phyloP scores from a whole-genome alignment of 2,888 invertebrate species.

The Caenorhabditis angaria region DNA sequence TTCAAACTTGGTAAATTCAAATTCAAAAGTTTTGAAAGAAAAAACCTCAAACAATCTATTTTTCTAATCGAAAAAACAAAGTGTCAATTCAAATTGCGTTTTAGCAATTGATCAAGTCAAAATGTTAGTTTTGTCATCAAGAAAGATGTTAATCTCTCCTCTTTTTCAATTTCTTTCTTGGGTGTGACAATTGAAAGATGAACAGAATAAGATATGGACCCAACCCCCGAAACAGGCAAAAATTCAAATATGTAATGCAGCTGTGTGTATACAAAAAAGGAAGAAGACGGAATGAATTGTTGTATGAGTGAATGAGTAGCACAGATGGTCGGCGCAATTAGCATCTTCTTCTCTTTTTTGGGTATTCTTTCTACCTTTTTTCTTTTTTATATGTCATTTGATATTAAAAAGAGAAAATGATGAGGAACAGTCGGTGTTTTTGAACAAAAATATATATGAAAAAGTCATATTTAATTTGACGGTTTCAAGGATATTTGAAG shows the following conservation, averaged over 20 bases:
- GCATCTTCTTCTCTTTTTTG: background rate
- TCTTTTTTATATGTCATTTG: background rate
- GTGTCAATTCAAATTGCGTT: background rate
- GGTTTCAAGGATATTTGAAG: background rate
- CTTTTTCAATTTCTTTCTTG: background rate
- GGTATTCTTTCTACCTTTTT: background rate
- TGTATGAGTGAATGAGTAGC: background rate
- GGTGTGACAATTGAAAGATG: conserved; percentile 1
- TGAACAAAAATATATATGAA: background rate
- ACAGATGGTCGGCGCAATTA: conserved; percentile 4
- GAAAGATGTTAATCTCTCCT: no score
- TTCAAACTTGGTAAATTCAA: no score
- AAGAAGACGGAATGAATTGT: background rate
- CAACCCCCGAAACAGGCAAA: background rate
- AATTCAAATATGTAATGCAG: conserved; percentile 4
- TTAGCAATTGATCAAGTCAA: conserved; percentile 1
- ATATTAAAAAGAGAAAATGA: background rate
- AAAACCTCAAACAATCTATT: background rate
- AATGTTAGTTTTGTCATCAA: background rate
- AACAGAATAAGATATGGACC: background rate
- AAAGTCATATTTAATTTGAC: background rate
- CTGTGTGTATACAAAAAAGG: background rate
- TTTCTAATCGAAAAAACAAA: background rate
- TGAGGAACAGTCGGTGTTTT: background rate
- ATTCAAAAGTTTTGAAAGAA: background rate